Base-by-base conservation (phyloP, 2,113 vertebrate genomes). In the Lycocorax pyrrhopterus region DNA sequence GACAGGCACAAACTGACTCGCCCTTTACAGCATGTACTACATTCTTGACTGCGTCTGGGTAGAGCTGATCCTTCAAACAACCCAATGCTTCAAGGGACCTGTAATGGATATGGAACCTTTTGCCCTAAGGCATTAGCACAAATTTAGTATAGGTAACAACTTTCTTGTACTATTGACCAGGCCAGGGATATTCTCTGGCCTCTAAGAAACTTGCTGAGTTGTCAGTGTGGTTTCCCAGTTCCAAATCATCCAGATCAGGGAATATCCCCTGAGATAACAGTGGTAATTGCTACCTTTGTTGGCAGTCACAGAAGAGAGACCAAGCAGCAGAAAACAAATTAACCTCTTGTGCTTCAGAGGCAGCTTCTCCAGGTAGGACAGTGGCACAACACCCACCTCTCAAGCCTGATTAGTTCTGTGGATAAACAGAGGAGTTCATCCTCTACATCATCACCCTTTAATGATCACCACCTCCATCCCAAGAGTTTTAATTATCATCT, bases 211-310 rank as follows among this genome's bases (percentile, higher is more conserved):
- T 53, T n/a, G 2, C 44, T 72, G 46, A 84, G 35, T 2, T 92
- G 76, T 80, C 78, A 71, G 63, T 55, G 59, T 62, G 59, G 64
- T 68, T 92, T 94, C 83, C 67, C 69, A 84, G 56, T 58, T 75
- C 10, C 8, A 81, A 96, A 86, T 92, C 81, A 93, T 29, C 73
- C 90, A 82, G 59, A 88, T 72, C 79, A 92, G 64, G 39, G 88
- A 90, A 72, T 49, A 89, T 90, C 85, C 49, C 60, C 58, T 5
- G 47, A 90, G 72, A 96, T 86, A 90, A 95, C 33, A 26, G 11
- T 41, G 81, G 69, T 90, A 96, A 96, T 94, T 81, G 64, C 88
- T 90, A 67, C 90, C 84, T 93, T 89, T 94, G 75, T 58, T 90
- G 83, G 72, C 56, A 78, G 83, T 89, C 87, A 89, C 67, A 81